Evolutionary conservation across 1,140 invertebrate genomes (phyloP), one percentile per base, ranked within the genome.

Genomic region (Camponotus floridanus): DNA sequence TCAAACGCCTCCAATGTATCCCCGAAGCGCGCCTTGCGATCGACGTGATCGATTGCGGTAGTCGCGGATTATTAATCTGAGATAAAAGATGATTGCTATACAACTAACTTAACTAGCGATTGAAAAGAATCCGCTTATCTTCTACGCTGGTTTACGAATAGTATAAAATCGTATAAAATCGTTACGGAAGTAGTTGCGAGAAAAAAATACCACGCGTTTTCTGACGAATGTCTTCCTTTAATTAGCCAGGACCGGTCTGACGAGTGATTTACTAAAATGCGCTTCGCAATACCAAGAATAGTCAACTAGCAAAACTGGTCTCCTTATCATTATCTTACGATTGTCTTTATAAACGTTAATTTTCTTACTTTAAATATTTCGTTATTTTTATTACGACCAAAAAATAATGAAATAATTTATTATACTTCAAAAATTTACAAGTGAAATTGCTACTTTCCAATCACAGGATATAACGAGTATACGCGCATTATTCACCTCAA

Each of bases 51-150:
- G 74, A 85, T 85, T 55, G 45, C 48, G 73, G 45, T 67, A 57
- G 61, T 64, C 59, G 81, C 26, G 73, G 73, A 85, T 85, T 85
- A 78, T 85, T 85, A 85, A 85, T 85, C 73, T 33, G 21, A 48
- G 42, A 67, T 85, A 73, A 85, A 64, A 13, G 26, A 86, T 70
- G 74, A 79, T 67, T 48, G 73, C 61, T 55, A 26, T 26, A 26
- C 26, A 26, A 42, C 71, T 51, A 45, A 33, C 51, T 61, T 57
- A 73, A 45, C 26, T 51, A 62, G 33, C 73, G 45, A 18, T 42
- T 85, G 42, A 76, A 78, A 85, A 55, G 42, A 78, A 51, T 85
- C 15, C 33, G 55, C 39, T 15, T 18, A 26, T 21, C 78, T 31
- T 71, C 33, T 45, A 39, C n/a, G 13, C 67, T 33, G 55, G 21